Evolutionary conservation across 2,113 vertebrate genomes (phyloP).

Genomic region (Cyphomyrus discorhynchus): DNA sequence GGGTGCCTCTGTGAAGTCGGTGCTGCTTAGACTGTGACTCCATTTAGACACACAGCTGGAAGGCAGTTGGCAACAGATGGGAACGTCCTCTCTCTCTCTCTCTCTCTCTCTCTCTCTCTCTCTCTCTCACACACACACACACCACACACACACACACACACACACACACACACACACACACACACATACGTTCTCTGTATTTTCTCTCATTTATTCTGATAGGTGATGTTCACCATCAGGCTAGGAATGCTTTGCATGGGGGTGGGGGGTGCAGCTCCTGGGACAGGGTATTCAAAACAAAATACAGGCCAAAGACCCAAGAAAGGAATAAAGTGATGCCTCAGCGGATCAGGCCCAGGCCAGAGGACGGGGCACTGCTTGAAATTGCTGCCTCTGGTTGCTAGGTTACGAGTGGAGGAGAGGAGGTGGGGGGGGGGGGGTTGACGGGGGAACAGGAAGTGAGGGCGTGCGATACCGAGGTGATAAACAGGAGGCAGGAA

Average conservation of each 20-base stretch:
- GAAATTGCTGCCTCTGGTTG: constrained; percentile 53
- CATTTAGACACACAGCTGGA: not conserved
- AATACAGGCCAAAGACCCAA: not conserved
- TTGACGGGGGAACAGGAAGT: constrained; percentile 53
- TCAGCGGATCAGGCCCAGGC: not conserved
- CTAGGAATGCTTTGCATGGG: not conserved
- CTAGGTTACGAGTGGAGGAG: constrained; percentile 43
- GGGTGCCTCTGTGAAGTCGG: not conserved
- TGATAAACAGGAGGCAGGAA: constrained; percentile 68
- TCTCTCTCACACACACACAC: too few species aligned
- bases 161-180: too few species aligned
- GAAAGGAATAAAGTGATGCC: not conserved
- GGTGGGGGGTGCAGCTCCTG: not conserved
- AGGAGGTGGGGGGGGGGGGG: constrained; percentile 12
- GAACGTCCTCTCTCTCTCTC: not conserved
- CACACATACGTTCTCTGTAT: not conserved
- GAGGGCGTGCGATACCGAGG: constrained; percentile 50
- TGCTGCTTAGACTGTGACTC: not conserved
- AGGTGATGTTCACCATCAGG: not conserved
- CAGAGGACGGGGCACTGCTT: constrained; percentile 14
- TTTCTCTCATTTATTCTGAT: not conserved
- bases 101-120: not conserved
- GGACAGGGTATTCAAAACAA: not conserved
- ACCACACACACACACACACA: too few species aligned
- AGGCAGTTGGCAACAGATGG: not conserved